A percentile compares a stretch with the other conserved stretches of the same genome.
Evolutionary conservation across 2,888 invertebrate genomes (phyloP).

Genomic region (Melieria crassipennis): DNA sequence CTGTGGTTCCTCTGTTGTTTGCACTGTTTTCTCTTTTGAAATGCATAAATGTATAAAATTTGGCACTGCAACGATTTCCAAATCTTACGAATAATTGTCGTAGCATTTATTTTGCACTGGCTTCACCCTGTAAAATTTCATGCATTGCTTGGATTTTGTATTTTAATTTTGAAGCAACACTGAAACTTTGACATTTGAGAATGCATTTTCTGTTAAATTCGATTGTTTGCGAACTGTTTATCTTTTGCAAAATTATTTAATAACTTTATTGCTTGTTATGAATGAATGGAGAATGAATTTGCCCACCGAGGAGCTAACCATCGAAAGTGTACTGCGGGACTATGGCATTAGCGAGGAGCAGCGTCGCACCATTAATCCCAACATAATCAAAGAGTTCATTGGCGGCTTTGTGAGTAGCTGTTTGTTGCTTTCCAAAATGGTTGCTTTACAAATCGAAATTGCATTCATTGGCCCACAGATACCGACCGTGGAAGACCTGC

Average conservation of each 20-base stretch:
- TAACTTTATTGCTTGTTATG: no score
- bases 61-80: no score
- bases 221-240: no score
- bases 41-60: no score
- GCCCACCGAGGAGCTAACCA: slow-evolving; percentile 14
- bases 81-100: no score
- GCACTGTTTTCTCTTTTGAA: no score
- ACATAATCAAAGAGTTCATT: slow-evolving; percentile 7
- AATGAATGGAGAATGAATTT: not conserved
- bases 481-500: slow-evolving; percentile 20
- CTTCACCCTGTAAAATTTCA: no score
- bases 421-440: not conserved
- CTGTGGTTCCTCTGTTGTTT: no score
- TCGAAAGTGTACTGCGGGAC: slow-evolving; percentile 9
- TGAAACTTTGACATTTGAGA: not conserved
- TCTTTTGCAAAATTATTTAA: no score
- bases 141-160: no score
- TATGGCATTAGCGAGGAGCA: slow-evolving; percentile 15
- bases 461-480: slow-evolving; percentile 3
- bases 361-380: not conserved
- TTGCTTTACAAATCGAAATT: not conserved
- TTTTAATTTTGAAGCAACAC: no score
- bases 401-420: slow-evolving; percentile 18
- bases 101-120: no score
- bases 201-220: not conserved